These are phyloP conservation scores for Sterna hirundo DNA, from an alignment of 2,113 vertebrate genomes.

Conservation along the genomic window DNA sequence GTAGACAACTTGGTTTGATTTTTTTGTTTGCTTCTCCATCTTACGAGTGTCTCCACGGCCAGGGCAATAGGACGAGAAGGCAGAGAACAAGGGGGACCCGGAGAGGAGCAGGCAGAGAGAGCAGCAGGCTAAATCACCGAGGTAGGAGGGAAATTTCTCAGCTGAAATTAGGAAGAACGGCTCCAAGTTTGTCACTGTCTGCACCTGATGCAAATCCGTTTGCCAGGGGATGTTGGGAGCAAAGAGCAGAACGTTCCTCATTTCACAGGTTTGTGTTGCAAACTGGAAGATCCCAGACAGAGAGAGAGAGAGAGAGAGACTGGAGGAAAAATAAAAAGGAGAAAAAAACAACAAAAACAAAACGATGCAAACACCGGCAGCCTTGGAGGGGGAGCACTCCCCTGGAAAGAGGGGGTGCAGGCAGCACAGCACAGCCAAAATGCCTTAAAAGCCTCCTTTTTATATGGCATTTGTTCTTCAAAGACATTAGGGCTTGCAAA, in stretches of 20 bases:
- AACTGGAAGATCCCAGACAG: neutral
- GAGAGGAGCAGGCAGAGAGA: neutral
- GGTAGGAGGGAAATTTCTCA: neutral
- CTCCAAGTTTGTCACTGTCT: constrained; percentile 20
- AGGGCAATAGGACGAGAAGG: neutral
- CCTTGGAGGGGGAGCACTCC: neutral
- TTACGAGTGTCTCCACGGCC: neutral
- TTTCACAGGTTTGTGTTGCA: neutral
- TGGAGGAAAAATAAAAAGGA: neutral
- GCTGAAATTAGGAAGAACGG: neutral
- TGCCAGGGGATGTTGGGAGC: neutral
- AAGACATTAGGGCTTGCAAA: constrained; percentile 41
- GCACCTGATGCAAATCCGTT: constrained; percentile 18
- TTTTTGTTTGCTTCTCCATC: neutral
- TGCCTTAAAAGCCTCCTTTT: constrained; percentile 17
- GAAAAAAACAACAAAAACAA: neutral
- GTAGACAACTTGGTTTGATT: neutral
- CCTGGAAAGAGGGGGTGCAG: neutral
- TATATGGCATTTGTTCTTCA: constrained; percentile 44
- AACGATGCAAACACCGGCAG: neutral
- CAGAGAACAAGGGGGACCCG: neutral
- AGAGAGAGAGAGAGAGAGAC: neutral
- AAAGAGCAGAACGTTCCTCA: neutral
- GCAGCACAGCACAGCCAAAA: neutral
- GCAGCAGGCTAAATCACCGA: neutral